Evolutionary conservation across 2,113 vertebrate species (phyloP), one percentile per base, ranked within the genome.

Genomic region (Gadus chalcogrammus): DNA sequence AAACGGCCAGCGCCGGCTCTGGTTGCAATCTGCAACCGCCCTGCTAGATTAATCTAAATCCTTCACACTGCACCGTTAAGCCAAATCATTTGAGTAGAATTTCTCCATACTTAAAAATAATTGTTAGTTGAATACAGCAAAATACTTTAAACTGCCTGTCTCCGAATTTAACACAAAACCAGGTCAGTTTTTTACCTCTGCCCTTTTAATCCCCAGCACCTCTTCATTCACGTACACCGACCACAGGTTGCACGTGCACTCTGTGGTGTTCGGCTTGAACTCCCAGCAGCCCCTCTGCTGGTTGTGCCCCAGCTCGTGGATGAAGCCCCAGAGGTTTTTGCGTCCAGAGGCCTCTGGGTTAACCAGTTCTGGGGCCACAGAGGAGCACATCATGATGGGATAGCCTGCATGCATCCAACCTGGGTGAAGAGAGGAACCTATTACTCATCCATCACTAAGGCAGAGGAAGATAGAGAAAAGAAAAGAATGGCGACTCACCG

Each of bases 201-300:
- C 67, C n/a, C 89, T 84, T 15, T 87, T 27, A 42, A 91, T n/a
- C 0, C 79, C 79, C 22, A 93, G 78, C 59, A 91, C 84, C 0
- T 74, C 79, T 76, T 93, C 90, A 3, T 91, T 83, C 63, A 93
- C 79, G 22, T 91, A 95, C 72, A 94, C 76, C 0, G 92, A 88
- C 94, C 93, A 95, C 75, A 96, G 87, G 79, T 94, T 95, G 82
- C 92, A 95, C 1, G 92, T 93, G 12, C 91, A 88, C 75, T 95
- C 94, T 0, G 88, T 92, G 64, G 92, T 93, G 65, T 94, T 83
- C 6, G 87, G 60, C 3, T 72, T 80, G 73, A 95, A 93, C 69
- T 93, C 91, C 94, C 94, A 95, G 27, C 68, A 82, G 1, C 22
- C 1, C 64, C 84, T 82, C 82, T 94, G 94, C 27, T 94, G 92